phyloP scores from a whole-genome alignment of 2,797 vertebrate genomes.

The Leontopithecus rosalia region DNA sequence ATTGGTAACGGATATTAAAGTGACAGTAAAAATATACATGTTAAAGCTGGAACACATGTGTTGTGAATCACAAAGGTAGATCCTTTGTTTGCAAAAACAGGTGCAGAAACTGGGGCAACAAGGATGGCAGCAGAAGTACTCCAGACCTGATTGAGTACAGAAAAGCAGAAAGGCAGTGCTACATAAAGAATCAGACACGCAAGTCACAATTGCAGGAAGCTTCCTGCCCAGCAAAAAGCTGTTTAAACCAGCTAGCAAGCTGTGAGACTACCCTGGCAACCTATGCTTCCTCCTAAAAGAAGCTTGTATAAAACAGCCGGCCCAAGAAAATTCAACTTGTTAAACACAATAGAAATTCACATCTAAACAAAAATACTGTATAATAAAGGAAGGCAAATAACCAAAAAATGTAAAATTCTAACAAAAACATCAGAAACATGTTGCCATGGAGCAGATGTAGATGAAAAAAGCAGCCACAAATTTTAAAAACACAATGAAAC shows the following conservation, averaged over 20 bases:
- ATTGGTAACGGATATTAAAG: not conserved
- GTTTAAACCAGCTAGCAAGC: not conserved
- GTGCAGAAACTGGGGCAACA: not conserved
- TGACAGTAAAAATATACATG: not conserved
- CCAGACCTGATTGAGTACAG: not conserved
- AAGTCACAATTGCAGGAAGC: not conserved
- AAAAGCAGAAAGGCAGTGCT: not conserved
- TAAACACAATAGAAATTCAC: not conserved
- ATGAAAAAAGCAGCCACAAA: not conserved
- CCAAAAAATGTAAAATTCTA: not conserved
- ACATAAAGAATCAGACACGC: not conserved
- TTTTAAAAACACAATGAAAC: slow-evolving; percentile 12
- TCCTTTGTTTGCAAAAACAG: not conserved
- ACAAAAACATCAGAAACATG: not conserved
- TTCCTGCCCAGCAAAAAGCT: not conserved
- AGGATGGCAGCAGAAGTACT: not conserved
- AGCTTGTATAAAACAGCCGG: not conserved
- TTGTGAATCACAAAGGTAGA: not conserved
- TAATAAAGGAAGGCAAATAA: not conserved
- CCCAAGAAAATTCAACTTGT: not conserved
- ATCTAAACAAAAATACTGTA: slow-evolving; percentile 20
- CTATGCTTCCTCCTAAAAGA: not conserved
- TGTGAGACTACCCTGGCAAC: not conserved
- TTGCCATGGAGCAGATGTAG: not conserved
- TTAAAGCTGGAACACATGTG: not conserved